phyloP scores from a whole-genome alignment of 2,113 vertebrate species.

The Megaceryle torquata region DNA sequence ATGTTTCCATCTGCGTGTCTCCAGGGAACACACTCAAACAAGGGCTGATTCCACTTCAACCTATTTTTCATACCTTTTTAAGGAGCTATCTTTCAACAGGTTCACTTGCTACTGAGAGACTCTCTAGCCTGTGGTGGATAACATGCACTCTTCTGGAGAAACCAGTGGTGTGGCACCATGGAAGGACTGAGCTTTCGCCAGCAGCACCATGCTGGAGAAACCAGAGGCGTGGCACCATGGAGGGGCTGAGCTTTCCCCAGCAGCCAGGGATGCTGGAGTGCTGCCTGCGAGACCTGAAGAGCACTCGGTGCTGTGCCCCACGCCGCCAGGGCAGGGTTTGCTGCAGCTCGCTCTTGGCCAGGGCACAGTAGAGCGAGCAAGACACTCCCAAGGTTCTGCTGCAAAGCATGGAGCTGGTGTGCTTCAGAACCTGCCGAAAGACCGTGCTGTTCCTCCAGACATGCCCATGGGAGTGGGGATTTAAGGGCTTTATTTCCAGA shows the following conservation, averaged over 20 bases:
- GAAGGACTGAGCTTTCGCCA: not conserved
- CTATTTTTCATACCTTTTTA: not conserved
- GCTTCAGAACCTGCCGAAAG: not conserved
- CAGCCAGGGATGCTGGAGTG: not conserved
- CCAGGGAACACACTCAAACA: not conserved
- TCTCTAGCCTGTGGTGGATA: not conserved
- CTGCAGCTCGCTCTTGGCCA: not conserved
- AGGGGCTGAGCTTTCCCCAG: not conserved
- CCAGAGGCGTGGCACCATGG: fast-evolving
- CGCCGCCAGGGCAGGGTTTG: fast-evolving
- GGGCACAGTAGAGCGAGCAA: not conserved
- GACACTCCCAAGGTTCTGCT: not conserved
- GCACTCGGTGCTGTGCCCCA: not conserved
- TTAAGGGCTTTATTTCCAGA: not conserved
- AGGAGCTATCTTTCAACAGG: not conserved
- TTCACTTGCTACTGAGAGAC: not conserved
- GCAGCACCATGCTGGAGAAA: not conserved
- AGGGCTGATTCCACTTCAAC: too few species aligned
- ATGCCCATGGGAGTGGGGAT: fast-evolving
- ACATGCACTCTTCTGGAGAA: fast-evolving
- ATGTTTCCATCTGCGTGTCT: not conserved
- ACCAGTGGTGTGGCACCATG: fast-evolving
- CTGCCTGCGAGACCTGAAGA: not conserved
- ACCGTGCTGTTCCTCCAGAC: not conserved
- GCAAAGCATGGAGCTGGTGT: fast-evolving